These are phyloP conservation scores for Megaceryle alcyon DNA, from an alignment of 2,797 vertebrate genomes.

Conservation along the genomic window DNA sequence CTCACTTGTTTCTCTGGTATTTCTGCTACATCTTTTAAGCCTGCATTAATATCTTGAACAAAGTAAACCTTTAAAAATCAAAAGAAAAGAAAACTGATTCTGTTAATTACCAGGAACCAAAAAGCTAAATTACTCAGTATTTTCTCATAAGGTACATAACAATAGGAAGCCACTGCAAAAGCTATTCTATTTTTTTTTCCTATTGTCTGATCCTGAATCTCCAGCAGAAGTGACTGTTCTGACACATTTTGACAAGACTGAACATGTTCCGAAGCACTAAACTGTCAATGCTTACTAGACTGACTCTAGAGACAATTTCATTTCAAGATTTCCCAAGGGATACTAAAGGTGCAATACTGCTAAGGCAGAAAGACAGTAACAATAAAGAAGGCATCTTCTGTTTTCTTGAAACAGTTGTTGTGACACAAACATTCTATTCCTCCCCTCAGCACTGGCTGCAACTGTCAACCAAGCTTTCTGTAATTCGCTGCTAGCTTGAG, in stretches of 20 bases:
- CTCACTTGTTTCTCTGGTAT: slow-evolving; percentile 79
- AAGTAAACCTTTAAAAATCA: slow-evolving; percentile 87
- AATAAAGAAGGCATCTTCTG: not conserved
- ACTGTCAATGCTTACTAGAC: not conserved
- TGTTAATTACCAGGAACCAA: not conserved
- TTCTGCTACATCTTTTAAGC: slow-evolving; percentile 77
- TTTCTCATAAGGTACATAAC: not conserved
- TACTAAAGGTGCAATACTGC: not conserved
- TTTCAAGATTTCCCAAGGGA: not conserved
- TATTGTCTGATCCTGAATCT: not conserved
- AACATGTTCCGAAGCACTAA: fast-evolving
- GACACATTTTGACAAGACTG: not conserved
- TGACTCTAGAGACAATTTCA: not conserved
- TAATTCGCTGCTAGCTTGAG: not conserved
- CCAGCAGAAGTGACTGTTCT: not conserved
- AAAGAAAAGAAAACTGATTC: not conserved
- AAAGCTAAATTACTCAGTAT: not conserved
- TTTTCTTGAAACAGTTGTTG: not conserved
- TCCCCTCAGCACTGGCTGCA: not conserved
- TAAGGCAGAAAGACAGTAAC: not conserved
- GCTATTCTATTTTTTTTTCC: not conserved
- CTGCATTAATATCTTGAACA: slow-evolving; percentile 89
- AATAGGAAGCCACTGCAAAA: not conserved
- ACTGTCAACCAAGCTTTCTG: not conserved
- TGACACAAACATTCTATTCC: not conserved